Percentiles rank a stretch among this genome's conserved stretches.
phyloP scores from a whole-genome alignment of 2,113 vertebrate species.

The Corythornis cristatus region DNA sequence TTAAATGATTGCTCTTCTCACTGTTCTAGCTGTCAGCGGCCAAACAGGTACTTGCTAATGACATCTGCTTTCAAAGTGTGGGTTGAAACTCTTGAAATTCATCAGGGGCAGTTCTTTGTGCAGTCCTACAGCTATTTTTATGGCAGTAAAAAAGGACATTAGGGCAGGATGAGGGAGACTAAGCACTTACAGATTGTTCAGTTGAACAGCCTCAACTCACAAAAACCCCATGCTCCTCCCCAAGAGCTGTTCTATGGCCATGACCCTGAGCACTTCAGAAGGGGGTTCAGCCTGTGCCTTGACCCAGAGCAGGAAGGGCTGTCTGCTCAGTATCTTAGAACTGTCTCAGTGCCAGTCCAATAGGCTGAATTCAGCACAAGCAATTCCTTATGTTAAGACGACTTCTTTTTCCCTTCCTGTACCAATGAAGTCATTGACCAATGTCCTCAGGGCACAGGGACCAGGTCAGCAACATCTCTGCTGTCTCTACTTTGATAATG shows the following conservation, averaged over 20 bases:
- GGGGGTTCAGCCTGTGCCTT: neutral
- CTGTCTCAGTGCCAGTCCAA: neutral
- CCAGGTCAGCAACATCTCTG: neutral
- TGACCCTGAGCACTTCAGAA: neutral
- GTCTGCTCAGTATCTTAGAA: neutral
- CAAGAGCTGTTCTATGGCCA: neutral
- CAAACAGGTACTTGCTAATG: constrained; percentile 23
- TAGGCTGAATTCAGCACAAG: neutral
- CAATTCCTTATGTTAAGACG: neutral
- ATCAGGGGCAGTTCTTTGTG: neutral
- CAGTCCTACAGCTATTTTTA: neutral
- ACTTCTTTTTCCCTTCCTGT: neutral
- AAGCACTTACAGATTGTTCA: neutral
- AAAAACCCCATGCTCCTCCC: accelerated
- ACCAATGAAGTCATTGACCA: neutral
- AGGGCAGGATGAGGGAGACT: neutral
- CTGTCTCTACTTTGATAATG: neutral
- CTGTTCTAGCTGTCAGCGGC: constrained; percentile 25
- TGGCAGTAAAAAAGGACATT: neutral
- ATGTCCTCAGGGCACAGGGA: neutral
- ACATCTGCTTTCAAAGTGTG: neutral
- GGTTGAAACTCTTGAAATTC: constrained; percentile 30
- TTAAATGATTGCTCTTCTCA: constrained; percentile 21
- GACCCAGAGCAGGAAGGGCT: neutral
- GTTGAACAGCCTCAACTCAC: neutral